Conservation (phyloP, 2,113 vertebrate genomes). For the Ceratotherium simum region DNA sequence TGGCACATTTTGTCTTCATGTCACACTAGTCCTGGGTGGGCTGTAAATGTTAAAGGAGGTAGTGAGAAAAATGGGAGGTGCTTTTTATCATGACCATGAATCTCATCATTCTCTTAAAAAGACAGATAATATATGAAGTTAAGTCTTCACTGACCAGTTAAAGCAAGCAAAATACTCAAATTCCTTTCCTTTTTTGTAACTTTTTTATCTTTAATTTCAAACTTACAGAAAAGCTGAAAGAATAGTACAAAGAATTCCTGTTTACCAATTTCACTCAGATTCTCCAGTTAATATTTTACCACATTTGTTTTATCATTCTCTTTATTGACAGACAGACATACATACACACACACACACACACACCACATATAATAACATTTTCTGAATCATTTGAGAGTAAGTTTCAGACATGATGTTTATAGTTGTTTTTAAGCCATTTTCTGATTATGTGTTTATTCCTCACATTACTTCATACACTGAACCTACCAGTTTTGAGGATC, state of each 20-base stretch:
- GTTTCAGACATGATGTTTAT: neutral
- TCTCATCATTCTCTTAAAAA: neutral
- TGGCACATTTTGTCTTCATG: neutral
- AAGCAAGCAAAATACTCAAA: neutral
- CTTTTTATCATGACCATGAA: constrained; percentile 6
- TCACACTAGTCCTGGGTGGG: neutral
- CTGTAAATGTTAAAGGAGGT: constrained; percentile 17
- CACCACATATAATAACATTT: neutral
- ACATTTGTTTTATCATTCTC: neutral
- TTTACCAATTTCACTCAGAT: constrained; percentile 5
- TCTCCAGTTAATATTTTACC: neutral
- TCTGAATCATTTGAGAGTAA: constrained; percentile 42
- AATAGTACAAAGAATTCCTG: constrained; percentile 45
- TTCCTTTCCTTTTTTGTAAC: neutral
- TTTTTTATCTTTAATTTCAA: constrained; percentile 34
- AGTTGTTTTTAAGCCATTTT: neutral
- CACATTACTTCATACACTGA: neutral
- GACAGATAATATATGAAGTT: neutral
- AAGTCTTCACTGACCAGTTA: constrained; percentile 41
- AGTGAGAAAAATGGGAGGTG: neutral
- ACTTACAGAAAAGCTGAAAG: constrained; percentile 12
- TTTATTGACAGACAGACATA: neutral
- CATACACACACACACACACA: neutral
- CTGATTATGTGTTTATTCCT: constrained; percentile 1
- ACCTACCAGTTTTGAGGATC: neutral